A percentile compares a stretch with the other conserved stretches of the same genome.
These are phyloP conservation scores for Champsocephalus esox DNA, from an alignment of 2,797 vertebrate genomes.

Conservation along the genomic window DNA sequence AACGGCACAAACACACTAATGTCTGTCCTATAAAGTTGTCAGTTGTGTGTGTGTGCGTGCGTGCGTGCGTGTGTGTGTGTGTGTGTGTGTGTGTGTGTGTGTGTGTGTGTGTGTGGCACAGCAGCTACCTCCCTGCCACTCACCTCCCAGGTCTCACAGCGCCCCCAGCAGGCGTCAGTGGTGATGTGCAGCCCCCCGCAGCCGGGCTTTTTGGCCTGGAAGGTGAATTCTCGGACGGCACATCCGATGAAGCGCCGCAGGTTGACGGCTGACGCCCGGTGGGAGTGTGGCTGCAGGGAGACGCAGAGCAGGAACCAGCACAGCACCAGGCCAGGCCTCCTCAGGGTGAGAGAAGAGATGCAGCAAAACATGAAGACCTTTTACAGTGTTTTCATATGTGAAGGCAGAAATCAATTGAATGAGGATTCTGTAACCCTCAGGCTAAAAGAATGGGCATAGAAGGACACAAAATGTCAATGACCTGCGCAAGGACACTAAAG, in stretches of 20 bases:
- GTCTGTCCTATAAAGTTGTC: constrained; percentile 31
- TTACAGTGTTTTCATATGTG: background rate
- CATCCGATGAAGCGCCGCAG: constrained; percentile 91
- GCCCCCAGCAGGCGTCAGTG: constrained; percentile 96
- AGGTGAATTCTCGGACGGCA: constrained; percentile 93
- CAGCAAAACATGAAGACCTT: background rate
- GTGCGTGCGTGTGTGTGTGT: too few relatives aligned
- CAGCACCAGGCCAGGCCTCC: constrained; percentile 34
- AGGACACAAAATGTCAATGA: background rate
- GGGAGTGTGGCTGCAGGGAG: constrained; percentile 50
- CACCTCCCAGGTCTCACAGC: constrained; percentile 98
- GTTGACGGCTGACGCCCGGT: constrained; percentile 70
- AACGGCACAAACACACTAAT: background rate
- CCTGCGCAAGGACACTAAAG: background rate
- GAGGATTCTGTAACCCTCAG: background rate
- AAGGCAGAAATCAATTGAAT: background rate
- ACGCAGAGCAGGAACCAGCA: constrained; percentile 59
- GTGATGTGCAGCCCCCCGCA: constrained; percentile 90
- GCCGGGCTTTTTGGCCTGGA: constrained; percentile 91
- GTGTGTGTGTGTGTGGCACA: background rate
- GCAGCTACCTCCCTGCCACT: constrained; percentile 57
- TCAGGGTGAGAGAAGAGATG: constrained; percentile 10
- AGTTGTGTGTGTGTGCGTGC: too few relatives aligned
- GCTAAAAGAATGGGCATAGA: background rate
- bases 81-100: too few relatives aligned